These are phyloP conservation scores for Hypothenemus hampei DNA, from an alignment of 1,140 invertebrate species.

Conservation along the genomic window DNA sequence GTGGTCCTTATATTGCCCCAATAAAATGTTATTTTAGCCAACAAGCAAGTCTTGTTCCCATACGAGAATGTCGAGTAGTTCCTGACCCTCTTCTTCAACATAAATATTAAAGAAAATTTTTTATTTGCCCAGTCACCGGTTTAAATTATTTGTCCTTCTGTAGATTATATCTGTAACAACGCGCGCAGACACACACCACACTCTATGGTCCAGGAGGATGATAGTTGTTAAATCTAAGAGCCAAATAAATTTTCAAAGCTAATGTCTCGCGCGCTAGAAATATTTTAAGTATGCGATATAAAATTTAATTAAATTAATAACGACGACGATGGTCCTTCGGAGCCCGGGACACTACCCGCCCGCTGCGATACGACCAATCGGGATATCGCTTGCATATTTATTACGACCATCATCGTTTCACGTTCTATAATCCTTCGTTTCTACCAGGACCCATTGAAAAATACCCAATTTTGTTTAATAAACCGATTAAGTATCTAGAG, in stretches of 20 bases:
- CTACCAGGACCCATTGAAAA: too few species aligned
- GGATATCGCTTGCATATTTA: slow-evolving; percentile 30
- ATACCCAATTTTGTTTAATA: too few species aligned
- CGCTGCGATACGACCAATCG: slow-evolving; percentile 21
- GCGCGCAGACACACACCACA: neutral
- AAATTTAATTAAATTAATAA: slow-evolving; percentile 31
- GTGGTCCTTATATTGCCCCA: slow-evolving; percentile 8
- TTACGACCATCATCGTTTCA: too few species aligned
- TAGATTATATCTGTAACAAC: slow-evolving; percentile 9
- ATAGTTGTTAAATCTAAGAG: too few species aligned
- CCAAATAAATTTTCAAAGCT: too few species aligned
- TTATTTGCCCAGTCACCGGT: slow-evolving; percentile 17
- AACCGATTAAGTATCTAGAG: too few species aligned
- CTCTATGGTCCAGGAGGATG: neutral
- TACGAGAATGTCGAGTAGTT: slow-evolving; percentile 14
- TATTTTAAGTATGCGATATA: slow-evolving; percentile 27
- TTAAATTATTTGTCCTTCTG: slow-evolving; percentile 16
- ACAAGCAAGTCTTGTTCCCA: neutral
- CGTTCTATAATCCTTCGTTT: too few species aligned
- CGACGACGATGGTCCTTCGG: slow-evolving; percentile 22
- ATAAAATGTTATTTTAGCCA: slow-evolving; percentile 15
- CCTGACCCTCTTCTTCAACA: slow-evolving; percentile 13
- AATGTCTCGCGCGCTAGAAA: too few species aligned
- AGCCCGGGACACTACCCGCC: slow-evolving; percentile 17
- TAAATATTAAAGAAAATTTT: too few species aligned